These are phyloP conservation scores for Nemopilema nomurai DNA, from an alignment of 30 jellyfish, hydroid and myxozoan genomes.

Conservation along the genomic window DNA sequence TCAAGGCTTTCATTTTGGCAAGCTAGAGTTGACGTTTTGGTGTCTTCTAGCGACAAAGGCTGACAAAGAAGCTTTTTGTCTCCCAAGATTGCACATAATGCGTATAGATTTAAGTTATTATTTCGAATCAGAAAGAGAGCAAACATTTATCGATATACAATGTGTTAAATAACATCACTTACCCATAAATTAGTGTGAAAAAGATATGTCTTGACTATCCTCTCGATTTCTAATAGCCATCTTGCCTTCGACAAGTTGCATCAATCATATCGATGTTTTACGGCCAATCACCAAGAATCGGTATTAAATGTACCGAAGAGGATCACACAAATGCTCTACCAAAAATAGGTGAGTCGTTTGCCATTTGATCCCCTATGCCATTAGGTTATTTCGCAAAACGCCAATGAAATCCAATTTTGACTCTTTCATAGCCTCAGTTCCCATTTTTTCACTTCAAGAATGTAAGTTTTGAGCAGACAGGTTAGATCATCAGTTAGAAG, in stretches of 20 bases:
- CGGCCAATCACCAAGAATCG: constrained; percentile 55
- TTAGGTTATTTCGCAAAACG: background rate
- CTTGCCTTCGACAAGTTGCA: constrained; percentile 26
- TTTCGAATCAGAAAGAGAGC: background rate
- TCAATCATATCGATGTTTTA: constrained; percentile 32
- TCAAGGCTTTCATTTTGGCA: too few relatives aligned
- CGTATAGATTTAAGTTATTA: too few relatives aligned
- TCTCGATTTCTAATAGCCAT: constrained; percentile 7
- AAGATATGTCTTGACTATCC: background rate
- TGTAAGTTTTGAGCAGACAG: too few relatives aligned
- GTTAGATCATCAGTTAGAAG: too few relatives aligned
- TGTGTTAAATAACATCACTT: background rate
- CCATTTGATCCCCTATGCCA: too few relatives aligned
- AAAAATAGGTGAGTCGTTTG: constrained; percentile 23
- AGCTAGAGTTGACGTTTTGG: too few relatives aligned
- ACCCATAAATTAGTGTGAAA: background rate
- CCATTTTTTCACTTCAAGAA: too few relatives aligned
- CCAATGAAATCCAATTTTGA: too few relatives aligned
- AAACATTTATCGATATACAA: background rate
- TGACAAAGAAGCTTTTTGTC: too few relatives aligned
- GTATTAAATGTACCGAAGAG: constrained; percentile 27
- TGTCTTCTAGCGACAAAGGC: too few relatives aligned
- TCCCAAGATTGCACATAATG: too few relatives aligned
- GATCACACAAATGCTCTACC: constrained; percentile 31
- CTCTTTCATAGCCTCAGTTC: too few relatives aligned